Conservation (phyloP, 2,113 vertebrate species). For the Macquaria australasica region DNA sequence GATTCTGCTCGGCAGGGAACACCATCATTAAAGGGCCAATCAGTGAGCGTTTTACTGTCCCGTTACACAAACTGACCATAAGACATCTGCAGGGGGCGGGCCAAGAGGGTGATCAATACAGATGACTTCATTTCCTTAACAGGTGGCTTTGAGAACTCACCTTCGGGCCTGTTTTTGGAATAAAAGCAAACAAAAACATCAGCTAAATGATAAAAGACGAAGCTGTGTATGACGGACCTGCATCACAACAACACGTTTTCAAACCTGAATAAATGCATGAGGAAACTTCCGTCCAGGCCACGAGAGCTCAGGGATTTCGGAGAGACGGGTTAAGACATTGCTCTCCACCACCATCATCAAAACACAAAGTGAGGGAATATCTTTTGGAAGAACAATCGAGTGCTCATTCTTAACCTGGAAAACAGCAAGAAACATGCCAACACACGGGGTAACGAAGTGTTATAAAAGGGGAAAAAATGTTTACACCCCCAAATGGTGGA, state of each 20-base stretch:
- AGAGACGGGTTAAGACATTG: no score
- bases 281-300: no score
- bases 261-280: no score
- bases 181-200: not conserved
- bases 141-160: conserved; percentile 25
- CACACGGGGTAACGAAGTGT: no score
- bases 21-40: not conserved
- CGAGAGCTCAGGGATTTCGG: no score
- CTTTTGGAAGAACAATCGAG: no score
- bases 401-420: no score
- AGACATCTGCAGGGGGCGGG: not conserved
- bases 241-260: not conserved
- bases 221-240: not conserved
- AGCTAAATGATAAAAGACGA: not conserved
- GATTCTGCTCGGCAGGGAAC: conserved; percentile 10
- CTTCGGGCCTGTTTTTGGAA: not conserved
- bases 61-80: not conserved
- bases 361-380: no score
- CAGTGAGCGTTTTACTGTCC: not conserved
- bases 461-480: no score
- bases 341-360: no score
- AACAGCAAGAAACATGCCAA: no score
- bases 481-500: no score
- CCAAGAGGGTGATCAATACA: not conserved
- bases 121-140: conserved; percentile 19